phyloP scores from a whole-genome alignment of 2,888 invertebrate genomes.

The Orthosia cruda region DNA sequence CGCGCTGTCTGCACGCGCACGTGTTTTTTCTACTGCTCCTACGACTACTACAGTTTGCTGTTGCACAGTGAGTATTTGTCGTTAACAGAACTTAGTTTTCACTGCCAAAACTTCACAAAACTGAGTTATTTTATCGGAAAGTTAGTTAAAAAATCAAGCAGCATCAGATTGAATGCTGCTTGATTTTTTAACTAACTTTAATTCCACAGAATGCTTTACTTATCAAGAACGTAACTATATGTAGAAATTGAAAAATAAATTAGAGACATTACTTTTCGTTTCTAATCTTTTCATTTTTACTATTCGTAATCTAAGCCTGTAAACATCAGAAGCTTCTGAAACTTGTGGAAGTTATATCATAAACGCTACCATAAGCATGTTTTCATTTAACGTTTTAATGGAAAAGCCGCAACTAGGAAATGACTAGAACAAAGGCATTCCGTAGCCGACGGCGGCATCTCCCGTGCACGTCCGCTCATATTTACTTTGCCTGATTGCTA shows the following conservation, averaged over 20 bases:
- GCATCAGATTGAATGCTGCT: too few relatives aligned
- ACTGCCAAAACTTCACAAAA: constrained; percentile 12
- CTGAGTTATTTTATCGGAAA: neutral
- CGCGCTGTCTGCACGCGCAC: constrained; percentile 76
- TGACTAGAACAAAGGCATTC: constrained; percentile 72
- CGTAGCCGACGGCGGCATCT: constrained; percentile 70
- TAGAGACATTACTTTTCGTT: neutral
- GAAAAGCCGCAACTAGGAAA: constrained; percentile 57
- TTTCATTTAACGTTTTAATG: constrained; percentile 32
- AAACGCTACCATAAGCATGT: neutral
- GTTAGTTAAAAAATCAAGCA: neutral
- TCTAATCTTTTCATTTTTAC: neutral
- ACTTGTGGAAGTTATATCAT: constrained; percentile 17
- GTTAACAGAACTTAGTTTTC: neutral
- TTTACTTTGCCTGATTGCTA: constrained; percentile 36
- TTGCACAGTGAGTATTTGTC: constrained; percentile 83
- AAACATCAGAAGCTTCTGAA: neutral
- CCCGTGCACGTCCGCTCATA: constrained; percentile 35
- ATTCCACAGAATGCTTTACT: neutral
- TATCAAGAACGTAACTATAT: neutral
- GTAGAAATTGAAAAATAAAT: neutral
- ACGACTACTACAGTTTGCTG: constrained; percentile 76
- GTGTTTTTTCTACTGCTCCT: constrained; percentile 73
- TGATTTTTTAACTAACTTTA: too few relatives aligned
- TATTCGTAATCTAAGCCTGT: neutral